Percentiles rank a stretch among this genome's conserved stretches.
These are phyloP conservation scores for Aphidoletes aphidimyza DNA, from an alignment of 2,888 invertebrate species.

Conservation along the genomic window DNA sequence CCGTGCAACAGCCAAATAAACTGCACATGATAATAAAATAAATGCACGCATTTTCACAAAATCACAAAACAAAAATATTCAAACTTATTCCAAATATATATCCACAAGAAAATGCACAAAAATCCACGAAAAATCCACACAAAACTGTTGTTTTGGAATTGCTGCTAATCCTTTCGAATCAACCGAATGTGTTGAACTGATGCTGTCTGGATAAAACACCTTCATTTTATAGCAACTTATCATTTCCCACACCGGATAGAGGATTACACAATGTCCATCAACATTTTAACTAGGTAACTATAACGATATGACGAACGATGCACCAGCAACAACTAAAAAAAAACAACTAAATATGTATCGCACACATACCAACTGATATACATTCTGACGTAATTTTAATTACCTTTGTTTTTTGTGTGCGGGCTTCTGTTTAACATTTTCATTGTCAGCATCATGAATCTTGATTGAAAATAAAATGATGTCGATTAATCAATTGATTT, in stretches of 20 bases:
- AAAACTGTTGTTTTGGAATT: neutral
- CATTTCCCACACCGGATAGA: neutral
- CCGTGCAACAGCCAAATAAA: neutral
- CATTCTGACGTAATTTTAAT: too few relatives aligned
- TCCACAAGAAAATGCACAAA: too few relatives aligned
- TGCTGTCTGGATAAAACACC: neutral
- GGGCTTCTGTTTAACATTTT: neutral
- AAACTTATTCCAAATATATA: neutral
- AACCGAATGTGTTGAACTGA: neutral
- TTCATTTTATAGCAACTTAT: neutral
- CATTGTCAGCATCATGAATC: neutral
- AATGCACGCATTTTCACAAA: neutral
- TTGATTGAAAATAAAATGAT: neutral
- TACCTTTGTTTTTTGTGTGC: too few relatives aligned
- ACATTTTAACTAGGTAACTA: neutral
- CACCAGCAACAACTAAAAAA: too few relatives aligned
- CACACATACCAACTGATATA: too few relatives aligned
- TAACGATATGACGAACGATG: neutral
- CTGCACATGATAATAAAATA: neutral
- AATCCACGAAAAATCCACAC: too few relatives aligned
- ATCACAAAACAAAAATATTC: neutral
- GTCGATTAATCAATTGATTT: conserved; percentile 13
- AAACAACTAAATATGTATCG: too few relatives aligned
- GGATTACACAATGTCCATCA: neutral
- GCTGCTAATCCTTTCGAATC: neutral